These are phyloP conservation scores for Enteromius fasciolatus DNA, from an alignment of 2,797 vertebrate species.

Conservation along the genomic window DNA sequence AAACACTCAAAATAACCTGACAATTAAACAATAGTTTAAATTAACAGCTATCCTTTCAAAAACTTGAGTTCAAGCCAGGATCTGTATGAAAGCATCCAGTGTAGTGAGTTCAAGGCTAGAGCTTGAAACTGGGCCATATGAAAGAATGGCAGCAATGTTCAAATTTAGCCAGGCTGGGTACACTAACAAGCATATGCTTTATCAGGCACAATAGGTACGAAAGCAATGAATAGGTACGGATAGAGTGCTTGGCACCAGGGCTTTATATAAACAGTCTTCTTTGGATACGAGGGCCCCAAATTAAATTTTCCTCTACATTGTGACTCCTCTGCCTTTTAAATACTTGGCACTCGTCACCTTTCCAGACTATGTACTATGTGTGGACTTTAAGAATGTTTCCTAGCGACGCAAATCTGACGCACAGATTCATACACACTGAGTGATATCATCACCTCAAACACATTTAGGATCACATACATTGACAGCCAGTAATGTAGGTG, in stretches of 20 bases:
- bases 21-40: neutral
- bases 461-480: neutral
- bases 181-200: slow-evolving; percentile 36
- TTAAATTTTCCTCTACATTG: neutral
- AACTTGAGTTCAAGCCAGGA: slow-evolving; percentile 38
- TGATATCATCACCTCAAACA: slow-evolving; percentile 8
- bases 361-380: slow-evolving; percentile 20
- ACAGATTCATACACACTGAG: neutral
- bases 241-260: slow-evolving; percentile 1
- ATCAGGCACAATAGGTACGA: slow-evolving; percentile 35
- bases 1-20: neutral
- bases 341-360: slow-evolving; percentile 14
- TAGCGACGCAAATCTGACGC: slow-evolving; percentile 11
- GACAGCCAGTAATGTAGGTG: neutral
- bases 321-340: slow-evolving; percentile 21
- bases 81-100: slow-evolving; percentile 30
- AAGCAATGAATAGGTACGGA: slow-evolving; percentile 17
- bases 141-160: slow-evolving; percentile 64
- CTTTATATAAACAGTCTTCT: slow-evolving; percentile 18
- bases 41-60: slow-evolving; percentile 31
- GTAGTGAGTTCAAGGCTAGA: slow-evolving; percentile 56
- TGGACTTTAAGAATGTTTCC: slow-evolving; percentile 33
- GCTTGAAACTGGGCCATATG: slow-evolving; percentile 58
- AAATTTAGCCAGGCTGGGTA: slow-evolving; percentile 68
- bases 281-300: neutral